These are phyloP conservation scores for Zapus hudsonius DNA, from an alignment of 2,113 vertebrate species.

Conservation along the genomic window DNA sequence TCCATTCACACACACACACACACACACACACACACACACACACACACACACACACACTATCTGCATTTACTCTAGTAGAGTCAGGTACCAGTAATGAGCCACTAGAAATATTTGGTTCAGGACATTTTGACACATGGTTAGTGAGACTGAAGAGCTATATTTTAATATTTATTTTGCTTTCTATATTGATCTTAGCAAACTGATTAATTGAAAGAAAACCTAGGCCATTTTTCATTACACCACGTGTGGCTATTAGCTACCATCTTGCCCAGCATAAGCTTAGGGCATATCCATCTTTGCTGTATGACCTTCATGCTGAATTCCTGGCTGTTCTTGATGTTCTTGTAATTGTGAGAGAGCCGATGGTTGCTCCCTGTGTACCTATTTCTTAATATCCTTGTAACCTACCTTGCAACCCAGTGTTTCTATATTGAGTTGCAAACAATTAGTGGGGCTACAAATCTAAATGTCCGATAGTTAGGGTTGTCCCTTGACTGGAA, in stretches of 20 bases:
- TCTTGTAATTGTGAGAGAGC: not conserved
- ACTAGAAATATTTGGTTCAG: not conserved
- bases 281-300: not conserved
- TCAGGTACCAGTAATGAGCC: not conserved
- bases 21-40: not conserved
- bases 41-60: not conserved
- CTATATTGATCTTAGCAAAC: not conserved
- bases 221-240: not conserved
- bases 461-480: not conserved
- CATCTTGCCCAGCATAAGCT: not conserved
- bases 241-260: not conserved
- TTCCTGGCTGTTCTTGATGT: not conserved
- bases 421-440: not conserved
- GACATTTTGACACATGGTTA: not conserved
- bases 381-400: not conserved
- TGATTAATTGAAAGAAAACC: not conserved
- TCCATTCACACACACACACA: not conserved
- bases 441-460: not conserved
- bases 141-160: not conserved
- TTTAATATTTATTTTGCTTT: not conserved
- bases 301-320: not conserved
- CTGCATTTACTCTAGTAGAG: not conserved
- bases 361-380: not conserved
- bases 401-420: not conserved
- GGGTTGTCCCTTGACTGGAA: not conserved